Conservation (phyloP, 2,888 invertebrate genomes). For the Eutolmus rufibarbis region DNA sequence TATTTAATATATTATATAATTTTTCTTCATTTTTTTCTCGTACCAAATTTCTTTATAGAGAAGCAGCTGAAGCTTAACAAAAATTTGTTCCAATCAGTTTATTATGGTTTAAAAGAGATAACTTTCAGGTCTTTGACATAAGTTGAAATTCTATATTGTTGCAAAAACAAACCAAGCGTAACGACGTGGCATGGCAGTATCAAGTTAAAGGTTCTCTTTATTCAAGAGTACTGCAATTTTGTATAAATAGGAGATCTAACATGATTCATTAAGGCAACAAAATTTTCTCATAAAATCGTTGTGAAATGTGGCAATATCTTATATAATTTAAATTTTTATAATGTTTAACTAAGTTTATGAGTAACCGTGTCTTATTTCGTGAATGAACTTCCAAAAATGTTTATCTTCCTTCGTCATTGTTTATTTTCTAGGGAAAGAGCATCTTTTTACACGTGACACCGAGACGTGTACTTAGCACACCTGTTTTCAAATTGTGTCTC, state of each 20-base stretch:
- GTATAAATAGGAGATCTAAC: background rate
- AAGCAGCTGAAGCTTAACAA: background rate
- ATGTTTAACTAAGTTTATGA: background rate
- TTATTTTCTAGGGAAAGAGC: background rate
- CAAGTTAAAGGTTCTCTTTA: background rate
- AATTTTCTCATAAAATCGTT: background rate
- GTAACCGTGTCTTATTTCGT: background rate
- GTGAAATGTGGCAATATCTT: background rate
- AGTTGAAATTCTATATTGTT: background rate
- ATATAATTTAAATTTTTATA: background rate
- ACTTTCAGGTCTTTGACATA: background rate
- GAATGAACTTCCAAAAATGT: background rate
- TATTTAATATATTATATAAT: too few relatives aligned
- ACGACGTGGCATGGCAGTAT: background rate
- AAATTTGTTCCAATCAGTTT: background rate
- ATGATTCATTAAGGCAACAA: background rate
- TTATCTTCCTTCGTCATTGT: background rate
- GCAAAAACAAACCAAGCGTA: background rate
- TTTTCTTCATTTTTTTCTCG: too few relatives aligned
- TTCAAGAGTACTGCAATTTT: background rate
- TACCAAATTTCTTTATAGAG: background rate
- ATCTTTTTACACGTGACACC: background rate
- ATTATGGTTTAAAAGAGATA: background rate
- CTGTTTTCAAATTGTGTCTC: background rate
- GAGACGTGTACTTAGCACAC: background rate